Conservation (phyloP, 2,888 invertebrate genomes). For the Cryptus armator region DNA sequence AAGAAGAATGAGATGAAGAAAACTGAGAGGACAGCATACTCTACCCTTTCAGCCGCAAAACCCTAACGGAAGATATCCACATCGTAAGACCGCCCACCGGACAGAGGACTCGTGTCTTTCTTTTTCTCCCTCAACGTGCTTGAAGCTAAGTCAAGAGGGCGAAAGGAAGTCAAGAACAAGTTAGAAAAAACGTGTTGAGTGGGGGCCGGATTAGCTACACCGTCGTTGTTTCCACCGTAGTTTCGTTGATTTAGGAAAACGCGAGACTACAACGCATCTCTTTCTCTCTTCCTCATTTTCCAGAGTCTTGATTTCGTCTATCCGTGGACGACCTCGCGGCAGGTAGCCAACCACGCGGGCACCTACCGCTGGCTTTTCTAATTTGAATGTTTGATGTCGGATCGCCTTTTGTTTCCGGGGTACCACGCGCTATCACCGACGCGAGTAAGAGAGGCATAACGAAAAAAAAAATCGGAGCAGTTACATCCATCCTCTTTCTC, state of each 20-base stretch:
- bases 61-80: slow-evolving; percentile 17
- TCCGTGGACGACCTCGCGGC: slow-evolving; percentile 26
- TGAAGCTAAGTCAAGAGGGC: slow-evolving; percentile 20
- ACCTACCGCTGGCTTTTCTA: slow-evolving; percentile 73
- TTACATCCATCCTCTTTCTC: slow-evolving; percentile 68
- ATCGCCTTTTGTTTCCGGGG: slow-evolving; percentile 76
- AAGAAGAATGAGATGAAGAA: slow-evolving; percentile 9
- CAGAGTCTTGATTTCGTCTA: neutral
- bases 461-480: slow-evolving; percentile 73
- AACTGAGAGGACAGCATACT: slow-evolving; percentile 54
- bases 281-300: neutral
- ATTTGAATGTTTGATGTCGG: slow-evolving; percentile 80
- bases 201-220: slow-evolving; percentile 22
- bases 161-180: slow-evolving; percentile 21
- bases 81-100: slow-evolving; percentile 4
- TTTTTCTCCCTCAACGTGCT: slow-evolving; percentile 22
- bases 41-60: slow-evolving; percentile 40
- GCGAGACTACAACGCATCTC: neutral
- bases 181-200: slow-evolving; percentile 33
- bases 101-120: slow-evolving; percentile 17
- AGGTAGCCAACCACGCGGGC: slow-evolving; percentile 7
- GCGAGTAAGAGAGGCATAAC: slow-evolving; percentile 45
- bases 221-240: slow-evolving; percentile 5
- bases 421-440: slow-evolving; percentile 31
- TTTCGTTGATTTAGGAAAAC: slow-evolving; percentile 19